phyloP scores from a whole-genome alignment of 2,888 invertebrate species.

The Panzeria rudis region DNA sequence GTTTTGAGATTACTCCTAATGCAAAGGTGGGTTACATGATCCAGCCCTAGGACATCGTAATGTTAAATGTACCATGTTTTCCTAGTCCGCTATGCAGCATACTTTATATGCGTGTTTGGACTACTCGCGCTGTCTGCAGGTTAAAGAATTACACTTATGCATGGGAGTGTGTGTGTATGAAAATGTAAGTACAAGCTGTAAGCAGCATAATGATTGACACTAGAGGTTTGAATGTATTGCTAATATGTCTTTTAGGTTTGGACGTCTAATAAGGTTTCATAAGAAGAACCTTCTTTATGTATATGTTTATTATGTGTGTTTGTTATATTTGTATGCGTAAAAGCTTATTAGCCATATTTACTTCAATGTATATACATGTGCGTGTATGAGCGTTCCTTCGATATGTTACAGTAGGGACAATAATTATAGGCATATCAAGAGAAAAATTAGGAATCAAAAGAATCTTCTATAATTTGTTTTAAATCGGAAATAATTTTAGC shows the following conservation, averaged over 20 bases:
- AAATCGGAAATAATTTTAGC: too few species aligned
- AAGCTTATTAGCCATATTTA: slow-evolving; percentile 44
- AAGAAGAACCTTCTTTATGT: slow-evolving; percentile 33
- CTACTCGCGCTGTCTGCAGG: too few species aligned
- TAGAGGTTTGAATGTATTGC: slow-evolving; percentile 21
- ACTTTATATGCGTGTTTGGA: too few species aligned
- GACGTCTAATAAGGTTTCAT: slow-evolving; percentile 33
- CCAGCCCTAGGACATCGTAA: too few species aligned
- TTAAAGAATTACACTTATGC: not conserved
- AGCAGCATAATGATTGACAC: slow-evolving; percentile 47
- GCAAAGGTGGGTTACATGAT: too few species aligned
- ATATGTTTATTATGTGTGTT: slow-evolving; percentile 7
- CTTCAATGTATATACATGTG: not conserved
- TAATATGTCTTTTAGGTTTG: slow-evolving; percentile 39
- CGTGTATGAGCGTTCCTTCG: not conserved
- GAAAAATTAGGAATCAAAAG: too few species aligned
- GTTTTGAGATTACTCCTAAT: too few species aligned
- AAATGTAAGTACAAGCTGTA: not conserved
- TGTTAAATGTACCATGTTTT: too few species aligned
- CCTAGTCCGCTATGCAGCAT: too few species aligned
- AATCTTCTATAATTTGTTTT: too few species aligned
- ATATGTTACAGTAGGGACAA: not conserved
- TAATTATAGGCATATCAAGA: not conserved
- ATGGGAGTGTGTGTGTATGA: not conserved
- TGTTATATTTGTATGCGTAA: not conserved